Evolutionary conservation across 2,113 vertebrate genomes (phyloP).

Genomic region (Rhineura floridana): DNA sequence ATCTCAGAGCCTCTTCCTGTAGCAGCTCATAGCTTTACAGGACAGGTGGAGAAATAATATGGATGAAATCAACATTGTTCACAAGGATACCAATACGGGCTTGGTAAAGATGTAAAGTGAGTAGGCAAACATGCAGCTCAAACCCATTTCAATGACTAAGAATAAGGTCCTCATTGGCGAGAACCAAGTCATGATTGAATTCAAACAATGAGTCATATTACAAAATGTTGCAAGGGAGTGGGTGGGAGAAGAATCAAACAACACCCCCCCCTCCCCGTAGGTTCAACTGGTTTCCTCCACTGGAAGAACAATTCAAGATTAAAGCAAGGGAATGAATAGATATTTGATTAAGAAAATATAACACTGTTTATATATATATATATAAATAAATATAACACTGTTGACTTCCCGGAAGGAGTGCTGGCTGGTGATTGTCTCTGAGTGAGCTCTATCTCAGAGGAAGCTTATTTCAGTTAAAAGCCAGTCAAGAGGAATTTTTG

Average conservation of each 20-base stretch:
- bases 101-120: conserved; percentile 12
- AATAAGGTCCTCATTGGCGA: background rate
- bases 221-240: background rate
- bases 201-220: background rate
- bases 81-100: background rate
- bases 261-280: fast-evolving
- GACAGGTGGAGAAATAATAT: background rate
- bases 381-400: no score
- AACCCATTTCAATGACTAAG: background rate
- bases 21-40: background rate
- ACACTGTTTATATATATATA: no score
- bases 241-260: background rate
- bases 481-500: no score
- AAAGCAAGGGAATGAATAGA: background rate
- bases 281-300: background rate
- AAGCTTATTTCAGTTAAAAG: no score
- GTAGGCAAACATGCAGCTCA: background rate
- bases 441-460: no score
- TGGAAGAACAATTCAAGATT: background rate
- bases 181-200: background rate
- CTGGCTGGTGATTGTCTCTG: no score
- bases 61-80: background rate
- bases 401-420: no score
- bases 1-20: fast-evolving
- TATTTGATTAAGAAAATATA: background rate